phyloP scores from a whole-genome alignment of 2,113 vertebrate species.

The Tragelaphus scriptus region DNA sequence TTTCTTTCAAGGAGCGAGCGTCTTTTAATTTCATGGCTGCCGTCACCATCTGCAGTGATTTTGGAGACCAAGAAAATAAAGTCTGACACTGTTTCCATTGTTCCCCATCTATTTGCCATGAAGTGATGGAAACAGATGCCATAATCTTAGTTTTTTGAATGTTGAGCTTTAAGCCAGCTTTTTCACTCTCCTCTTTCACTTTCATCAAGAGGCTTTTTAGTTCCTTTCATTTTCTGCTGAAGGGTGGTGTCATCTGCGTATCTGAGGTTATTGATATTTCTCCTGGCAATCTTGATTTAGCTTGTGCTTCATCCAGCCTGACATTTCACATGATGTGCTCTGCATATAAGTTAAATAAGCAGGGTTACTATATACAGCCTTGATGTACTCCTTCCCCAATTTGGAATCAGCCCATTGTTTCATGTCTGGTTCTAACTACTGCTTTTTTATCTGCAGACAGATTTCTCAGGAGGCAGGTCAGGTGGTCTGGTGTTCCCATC shows the following conservation, averaged over 20 bases:
- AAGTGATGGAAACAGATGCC: not conserved
- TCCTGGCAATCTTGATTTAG: not conserved
- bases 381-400: no score
- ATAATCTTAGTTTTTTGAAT: not conserved
- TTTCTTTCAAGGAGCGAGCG: not conserved
- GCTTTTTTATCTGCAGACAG: no score
- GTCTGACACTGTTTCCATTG: not conserved
- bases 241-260: not conserved
- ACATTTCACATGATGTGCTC: not conserved
- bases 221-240: not conserved
- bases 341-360: not conserved
- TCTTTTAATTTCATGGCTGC: not conserved
- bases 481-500: no score
- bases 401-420: no score
- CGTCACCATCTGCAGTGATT: not conserved
- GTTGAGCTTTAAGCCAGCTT: not conserved
- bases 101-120: not conserved
- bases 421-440: no score
- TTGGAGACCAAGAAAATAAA: not conserved
- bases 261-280: not conserved
- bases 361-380: not conserved
- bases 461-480: no score
- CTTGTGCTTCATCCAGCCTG: no score
- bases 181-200: not conserved
- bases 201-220: not conserved